phyloP scores from a whole-genome alignment of 2,888 invertebrate genomes.

The Notocelia uddmanniana region DNA sequence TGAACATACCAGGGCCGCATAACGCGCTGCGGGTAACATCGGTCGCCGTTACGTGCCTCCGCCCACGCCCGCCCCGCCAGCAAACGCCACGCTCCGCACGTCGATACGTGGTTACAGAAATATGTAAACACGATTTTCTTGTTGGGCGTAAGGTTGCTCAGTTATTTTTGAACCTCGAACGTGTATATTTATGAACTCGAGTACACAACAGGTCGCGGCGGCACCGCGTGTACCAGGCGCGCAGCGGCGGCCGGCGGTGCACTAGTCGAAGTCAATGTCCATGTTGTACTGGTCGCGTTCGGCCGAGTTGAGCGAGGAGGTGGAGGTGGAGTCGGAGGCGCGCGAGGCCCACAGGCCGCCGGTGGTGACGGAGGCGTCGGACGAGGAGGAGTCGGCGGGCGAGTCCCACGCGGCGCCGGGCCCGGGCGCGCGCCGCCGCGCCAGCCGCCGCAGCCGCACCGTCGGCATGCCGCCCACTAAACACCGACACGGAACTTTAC shows the following conservation, averaged over 20 bases:
- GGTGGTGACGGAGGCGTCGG: conserved; percentile 55
- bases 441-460: conserved; percentile 58
- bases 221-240: neutral
- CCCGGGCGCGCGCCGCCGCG: conserved; percentile 49
- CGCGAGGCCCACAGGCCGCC: conserved; percentile 58
- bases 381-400: conserved; percentile 47
- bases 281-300: conserved; percentile 74
- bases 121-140: no score
- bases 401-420: conserved; percentile 47
- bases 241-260: neutral
- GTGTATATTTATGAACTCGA: no score
- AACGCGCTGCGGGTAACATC: neutral
- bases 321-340: conserved; percentile 52
- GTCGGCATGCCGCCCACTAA: conserved; percentile 56
- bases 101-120: no score
- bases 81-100: no score
- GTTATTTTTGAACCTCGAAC: no score
- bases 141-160: no score
- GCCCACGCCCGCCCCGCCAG: no score
- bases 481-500: neutral
- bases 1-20: conserved; percentile 5
- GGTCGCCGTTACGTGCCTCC: neutral
- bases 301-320: conserved; percentile 44
- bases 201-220: neutral
- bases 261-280: conserved; percentile 81